Conservation (phyloP, 92 coral and sea anemone genomes). For the Paramuricea clavata region DNA sequence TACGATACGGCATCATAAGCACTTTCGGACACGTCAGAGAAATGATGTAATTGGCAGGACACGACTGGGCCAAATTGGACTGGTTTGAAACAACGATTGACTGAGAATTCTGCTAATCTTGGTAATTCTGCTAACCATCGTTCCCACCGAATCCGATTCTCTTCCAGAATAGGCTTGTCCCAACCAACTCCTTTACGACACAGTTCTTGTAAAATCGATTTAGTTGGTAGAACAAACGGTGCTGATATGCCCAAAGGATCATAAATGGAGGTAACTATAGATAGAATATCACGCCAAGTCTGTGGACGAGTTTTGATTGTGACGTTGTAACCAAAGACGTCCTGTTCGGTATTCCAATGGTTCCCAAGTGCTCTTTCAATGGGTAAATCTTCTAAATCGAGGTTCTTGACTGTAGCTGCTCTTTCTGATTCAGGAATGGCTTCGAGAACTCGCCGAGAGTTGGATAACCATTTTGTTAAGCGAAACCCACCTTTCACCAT, state of each 20-base stretch:
- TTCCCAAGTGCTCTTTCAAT: constrained; percentile 14
- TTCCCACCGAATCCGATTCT: constrained; percentile 40
- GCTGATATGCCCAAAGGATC: constrained; percentile 9
- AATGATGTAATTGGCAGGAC: constrained; percentile 29
- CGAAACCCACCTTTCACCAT: not conserved
- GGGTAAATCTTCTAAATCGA: constrained; percentile 21
- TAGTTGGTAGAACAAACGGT: constrained; percentile 1
- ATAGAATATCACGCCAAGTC: not conserved
- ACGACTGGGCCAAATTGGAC: constrained; percentile 2
- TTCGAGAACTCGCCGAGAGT: constrained; percentile 1
- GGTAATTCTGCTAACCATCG: constrained; percentile 43
- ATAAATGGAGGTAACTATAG: constrained; percentile 9
- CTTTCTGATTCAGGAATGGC: constrained; percentile 27
- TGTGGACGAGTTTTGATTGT: constrained; percentile 10
- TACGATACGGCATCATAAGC: constrained; percentile 25
- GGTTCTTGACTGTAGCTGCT: not conserved
- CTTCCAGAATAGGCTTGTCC: constrained; percentile 57
- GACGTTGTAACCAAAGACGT: not conserved
- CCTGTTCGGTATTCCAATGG: not conserved
- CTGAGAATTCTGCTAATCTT: not conserved
- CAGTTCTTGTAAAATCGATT: not conserved
- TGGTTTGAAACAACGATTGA: not conserved
- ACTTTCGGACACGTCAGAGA: constrained; percentile 1
- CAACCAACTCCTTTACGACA: constrained; percentile 44
- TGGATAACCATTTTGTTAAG: constrained; percentile 24